Conservation (phyloP, 2,888 invertebrate species). For the Ecliptopera silaceata region DNA sequence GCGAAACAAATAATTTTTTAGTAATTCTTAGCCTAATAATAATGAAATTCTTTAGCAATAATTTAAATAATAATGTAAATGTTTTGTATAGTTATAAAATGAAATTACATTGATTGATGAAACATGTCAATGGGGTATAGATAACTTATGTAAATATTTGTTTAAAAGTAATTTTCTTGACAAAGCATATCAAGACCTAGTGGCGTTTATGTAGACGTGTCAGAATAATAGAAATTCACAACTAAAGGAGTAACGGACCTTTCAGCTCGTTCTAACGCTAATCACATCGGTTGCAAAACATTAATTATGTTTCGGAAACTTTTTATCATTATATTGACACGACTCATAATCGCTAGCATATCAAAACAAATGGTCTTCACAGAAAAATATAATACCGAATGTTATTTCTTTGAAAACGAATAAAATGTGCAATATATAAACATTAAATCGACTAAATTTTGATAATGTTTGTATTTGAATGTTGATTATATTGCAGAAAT, state of each 20-base stretch:
- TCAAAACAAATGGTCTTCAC: conserved; percentile 49
- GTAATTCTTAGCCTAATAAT: conserved; percentile 72
- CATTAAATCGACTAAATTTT: conserved; percentile 74
- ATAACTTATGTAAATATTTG: conserved; percentile 61
- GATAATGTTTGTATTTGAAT: conserved; percentile 81
- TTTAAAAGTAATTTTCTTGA: conserved; percentile 49
- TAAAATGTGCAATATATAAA: conserved; percentile 73
- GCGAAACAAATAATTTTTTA: conserved; percentile 74
- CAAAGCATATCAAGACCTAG: conserved; percentile 62
- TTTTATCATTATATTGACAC: conserved; percentile 26
- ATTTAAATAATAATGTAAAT: conserved; percentile 79
- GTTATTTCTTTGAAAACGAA: conserved; percentile 43
- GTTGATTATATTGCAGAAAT: conserved; percentile 81
- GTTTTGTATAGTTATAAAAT: conserved; percentile 79
- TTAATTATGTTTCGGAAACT: neutral
- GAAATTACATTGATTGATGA: conserved; percentile 61
- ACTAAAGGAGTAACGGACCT: neutral
- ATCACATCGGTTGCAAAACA: conserved; percentile 4
- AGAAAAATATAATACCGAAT: conserved; percentile 45
- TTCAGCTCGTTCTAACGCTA: neutral
- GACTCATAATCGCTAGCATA: conserved; percentile 42
- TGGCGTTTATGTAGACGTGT: conserved; percentile 45
- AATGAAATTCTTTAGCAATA: conserved; percentile 82
- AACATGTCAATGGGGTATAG: conserved; percentile 41
- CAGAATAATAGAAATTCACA: conserved; percentile 50